Evolutionary conservation across 2,888 invertebrate species (phyloP).

Genomic region (Sympetrum striolatum): DNA sequence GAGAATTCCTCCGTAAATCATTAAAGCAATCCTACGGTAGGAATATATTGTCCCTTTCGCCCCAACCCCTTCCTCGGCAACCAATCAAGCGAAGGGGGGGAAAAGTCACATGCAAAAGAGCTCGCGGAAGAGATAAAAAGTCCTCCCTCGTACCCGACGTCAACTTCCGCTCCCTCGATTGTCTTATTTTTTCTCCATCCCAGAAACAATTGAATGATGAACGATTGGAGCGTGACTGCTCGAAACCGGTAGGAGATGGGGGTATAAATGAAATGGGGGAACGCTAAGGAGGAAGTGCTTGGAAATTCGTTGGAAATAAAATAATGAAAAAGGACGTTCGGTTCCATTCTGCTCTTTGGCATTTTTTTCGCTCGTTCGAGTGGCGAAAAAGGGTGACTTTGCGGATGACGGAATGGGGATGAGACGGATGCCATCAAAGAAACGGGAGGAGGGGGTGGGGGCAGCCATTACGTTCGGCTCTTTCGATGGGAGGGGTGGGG

Average conservation of each 20-base stretch:
- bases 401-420: constrained; percentile 20
- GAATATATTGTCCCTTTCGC: constrained; percentile 2
- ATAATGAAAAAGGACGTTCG: neutral
- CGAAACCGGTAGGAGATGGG: neutral
- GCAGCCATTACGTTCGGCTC: neutral
- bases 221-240: constrained; percentile 22
- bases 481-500: neutral
- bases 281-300: neutral
- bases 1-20: neutral
- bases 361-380: constrained; percentile 23
- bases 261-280: neutral
- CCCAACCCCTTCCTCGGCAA: neutral
- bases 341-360: neutral
- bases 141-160: neutral
- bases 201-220: constrained; percentile 43
- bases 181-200: constrained; percentile 12
- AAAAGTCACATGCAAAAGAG: constrained; percentile 18
- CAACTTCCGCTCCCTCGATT: neutral
- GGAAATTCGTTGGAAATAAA: neutral
- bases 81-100: neutral
- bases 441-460: neutral
- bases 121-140: neutral
- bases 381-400: constrained; percentile 19
- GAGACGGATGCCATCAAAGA: constrained; percentile 28
- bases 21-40: constrained; percentile 18